phyloP scores from a whole-genome alignment of 2,888 invertebrate species.

The Schizaphis graminum region DNA sequence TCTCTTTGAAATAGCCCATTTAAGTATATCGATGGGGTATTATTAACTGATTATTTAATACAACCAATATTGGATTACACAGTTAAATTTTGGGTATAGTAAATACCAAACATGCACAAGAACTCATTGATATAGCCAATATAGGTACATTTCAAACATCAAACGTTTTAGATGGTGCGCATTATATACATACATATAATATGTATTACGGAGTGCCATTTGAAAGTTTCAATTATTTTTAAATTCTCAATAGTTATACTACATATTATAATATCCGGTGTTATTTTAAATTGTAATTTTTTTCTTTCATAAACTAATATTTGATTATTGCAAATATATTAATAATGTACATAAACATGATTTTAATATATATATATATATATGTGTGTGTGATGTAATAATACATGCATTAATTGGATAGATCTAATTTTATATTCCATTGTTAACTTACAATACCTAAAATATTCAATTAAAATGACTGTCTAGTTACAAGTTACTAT shows the following conservation, averaged over 20 bases:
- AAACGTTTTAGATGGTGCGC: not conserved
- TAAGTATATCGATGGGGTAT: not conserved
- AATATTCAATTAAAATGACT: not conserved
- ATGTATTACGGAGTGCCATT: not conserved
- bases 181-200: not conserved
- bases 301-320: not conserved
- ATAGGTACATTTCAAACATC: not conserved
- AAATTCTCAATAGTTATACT: not conserved
- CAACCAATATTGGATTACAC: not conserved
- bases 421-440: not conserved
- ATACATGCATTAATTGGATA: not conserved
- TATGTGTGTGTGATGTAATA: not conserved
- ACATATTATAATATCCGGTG: not conserved
- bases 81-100: not conserved
- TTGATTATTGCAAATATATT: not conserved
- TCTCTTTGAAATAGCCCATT: slow-evolving; percentile 12
- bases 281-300: not conserved
- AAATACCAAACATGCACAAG: not conserved
- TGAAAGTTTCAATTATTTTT: not conserved
- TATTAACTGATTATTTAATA: slow-evolving; percentile 37
- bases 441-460: not conserved
- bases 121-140: not conserved
- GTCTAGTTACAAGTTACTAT: not conserved
- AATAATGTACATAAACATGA: not conserved
- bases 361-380: not conserved